Evolutionary conservation across 37 sponge, comb jelly and placozoan genomes (phyloP).

Genomic region (Hexactinellida sp.): DNA sequence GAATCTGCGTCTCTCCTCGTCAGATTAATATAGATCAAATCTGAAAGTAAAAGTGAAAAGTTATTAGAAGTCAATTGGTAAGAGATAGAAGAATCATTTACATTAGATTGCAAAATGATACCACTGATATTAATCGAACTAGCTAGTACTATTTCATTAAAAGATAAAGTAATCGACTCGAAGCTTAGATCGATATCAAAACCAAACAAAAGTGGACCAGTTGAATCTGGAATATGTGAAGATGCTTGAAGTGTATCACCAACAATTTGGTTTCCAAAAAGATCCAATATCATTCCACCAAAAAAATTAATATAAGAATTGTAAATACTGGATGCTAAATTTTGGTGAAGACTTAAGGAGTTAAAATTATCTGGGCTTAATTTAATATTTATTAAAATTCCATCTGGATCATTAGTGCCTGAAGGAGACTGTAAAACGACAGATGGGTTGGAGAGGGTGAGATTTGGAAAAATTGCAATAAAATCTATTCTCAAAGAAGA

Average conservation of each 20-base stretch:
- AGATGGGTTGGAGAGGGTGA: neutral
- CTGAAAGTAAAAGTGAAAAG: neutral
- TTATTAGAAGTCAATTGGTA: neutral
- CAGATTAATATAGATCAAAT: neutral
- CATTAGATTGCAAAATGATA: constrained; percentile 28
- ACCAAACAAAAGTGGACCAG: constrained; percentile 37
- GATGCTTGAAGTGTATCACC: constrained; percentile 26
- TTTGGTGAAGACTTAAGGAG: neutral
- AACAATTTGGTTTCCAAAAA: neutral
- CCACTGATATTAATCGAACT: neutral
- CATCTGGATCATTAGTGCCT: constrained; percentile 36
- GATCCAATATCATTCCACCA: neutral
- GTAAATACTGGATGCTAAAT: neutral
- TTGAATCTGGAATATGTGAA: constrained; percentile 32
- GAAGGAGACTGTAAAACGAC: neutral
- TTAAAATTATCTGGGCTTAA: neutral
- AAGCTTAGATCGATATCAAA: constrained; percentile 61
- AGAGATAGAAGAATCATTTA: neutral
- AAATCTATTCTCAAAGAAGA: neutral
- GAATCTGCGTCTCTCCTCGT: neutral
- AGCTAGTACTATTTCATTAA: constrained; percentile 54
- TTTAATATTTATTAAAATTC: constrained; percentile 4
- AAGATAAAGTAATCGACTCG: constrained; percentile 46
- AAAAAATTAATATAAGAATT: neutral
- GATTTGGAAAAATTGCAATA: neutral